Base-by-base conservation (phyloP, 2,888 invertebrate species). In the Perithous albicinctus region DNA sequence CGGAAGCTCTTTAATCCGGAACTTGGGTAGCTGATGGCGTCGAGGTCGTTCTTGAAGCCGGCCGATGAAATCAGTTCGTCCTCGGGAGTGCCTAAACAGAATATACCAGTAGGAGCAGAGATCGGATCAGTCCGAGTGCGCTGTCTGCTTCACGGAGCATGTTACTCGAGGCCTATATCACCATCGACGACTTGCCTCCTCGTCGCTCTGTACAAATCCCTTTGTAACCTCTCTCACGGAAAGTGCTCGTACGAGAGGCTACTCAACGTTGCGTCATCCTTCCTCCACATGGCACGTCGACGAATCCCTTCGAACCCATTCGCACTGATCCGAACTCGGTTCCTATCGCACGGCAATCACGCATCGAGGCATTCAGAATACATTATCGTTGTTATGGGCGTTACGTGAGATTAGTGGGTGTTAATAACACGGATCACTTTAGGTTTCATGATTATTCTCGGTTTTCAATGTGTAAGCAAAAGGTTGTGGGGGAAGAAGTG, bases 141-240 rank as follows among this genome's bases (percentile, higher is more conserved):
- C 32, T 48, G 61, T 73, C 35, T 20, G 73, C 61, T 63, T 48
- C 35, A 32, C 48, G 61, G 35, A 73, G 73, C 73, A 61, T 63
- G 73, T 61, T 61, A 48, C 48, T n/a, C 35, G 46, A 61, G 46
- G 46, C 32, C 61, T 63, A 35, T 32, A 56, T 70, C 70, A 29
- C 10, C 70, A 38, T 46, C 23, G 26, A 35, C 48, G 48, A 18
- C 48, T 35, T 23, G 61, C 46, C 35, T 73, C 35, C 10, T 61
- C 72, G 32, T 10, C 48, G 15, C 15, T 59, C 59, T 32, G 38
- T 38, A 69, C 69, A 38, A 69, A 69, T 69, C 59, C 59, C 69
- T 54, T 38, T 35, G 51, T 54, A 54, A 38, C 23, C 69, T 69
- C 35, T 38, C 35, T 20, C n/a, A n/a, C 54, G 38, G 69, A 69